Conservation (phyloP, 2,113 vertebrate genomes). For the Bostrychus sinensis region DNA sequence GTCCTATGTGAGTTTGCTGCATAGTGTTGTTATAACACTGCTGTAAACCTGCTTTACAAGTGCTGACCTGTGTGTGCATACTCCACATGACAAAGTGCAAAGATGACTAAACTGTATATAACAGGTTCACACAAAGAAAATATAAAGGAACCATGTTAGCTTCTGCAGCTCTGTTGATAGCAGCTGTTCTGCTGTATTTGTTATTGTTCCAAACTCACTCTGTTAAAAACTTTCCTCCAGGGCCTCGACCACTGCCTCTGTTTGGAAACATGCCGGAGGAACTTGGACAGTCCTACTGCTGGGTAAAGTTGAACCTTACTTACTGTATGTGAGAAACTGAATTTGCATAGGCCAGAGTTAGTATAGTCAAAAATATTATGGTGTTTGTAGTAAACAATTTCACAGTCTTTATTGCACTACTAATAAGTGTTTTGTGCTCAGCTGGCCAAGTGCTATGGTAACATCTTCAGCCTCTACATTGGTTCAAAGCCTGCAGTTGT, state of each 20-base stretch:
- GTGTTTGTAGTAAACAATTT: not conserved
- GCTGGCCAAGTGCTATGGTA: slow-evolving; percentile 46
- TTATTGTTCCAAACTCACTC: slow-evolving; percentile 38
- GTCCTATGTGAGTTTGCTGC: not conserved
- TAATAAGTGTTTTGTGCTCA: slow-evolving; percentile 12
- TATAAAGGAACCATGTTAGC: slow-evolving; percentile 25
- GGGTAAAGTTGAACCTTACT: slow-evolving; percentile 23
- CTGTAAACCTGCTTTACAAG: not conserved
- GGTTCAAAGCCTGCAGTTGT: slow-evolving; percentile 43
- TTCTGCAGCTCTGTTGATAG: slow-evolving; percentile 23
- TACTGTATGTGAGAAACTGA: not conserved
- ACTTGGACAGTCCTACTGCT: slow-evolving; percentile 27
- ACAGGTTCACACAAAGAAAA: not conserved
- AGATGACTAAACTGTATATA: not conserved
- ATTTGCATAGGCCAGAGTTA: not conserved
- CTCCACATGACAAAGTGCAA: not conserved
- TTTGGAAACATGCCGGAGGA: slow-evolving; percentile 52
- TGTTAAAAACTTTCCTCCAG: slow-evolving; percentile 54
- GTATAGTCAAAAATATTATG: not conserved
- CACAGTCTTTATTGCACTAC: not conserved
- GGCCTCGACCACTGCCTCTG: slow-evolving; percentile 35
- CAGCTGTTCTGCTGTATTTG: slow-evolving; percentile 11
- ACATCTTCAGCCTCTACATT: slow-evolving; percentile 47
- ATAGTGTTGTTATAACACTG: not conserved
- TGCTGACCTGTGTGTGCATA: not conserved